Percentiles rank a stretch among this genome's conserved stretches.
These are phyloP conservation scores for Pampus argenteus DNA, from an alignment of 2,797 vertebrate genomes.

Conservation along the genomic window DNA sequence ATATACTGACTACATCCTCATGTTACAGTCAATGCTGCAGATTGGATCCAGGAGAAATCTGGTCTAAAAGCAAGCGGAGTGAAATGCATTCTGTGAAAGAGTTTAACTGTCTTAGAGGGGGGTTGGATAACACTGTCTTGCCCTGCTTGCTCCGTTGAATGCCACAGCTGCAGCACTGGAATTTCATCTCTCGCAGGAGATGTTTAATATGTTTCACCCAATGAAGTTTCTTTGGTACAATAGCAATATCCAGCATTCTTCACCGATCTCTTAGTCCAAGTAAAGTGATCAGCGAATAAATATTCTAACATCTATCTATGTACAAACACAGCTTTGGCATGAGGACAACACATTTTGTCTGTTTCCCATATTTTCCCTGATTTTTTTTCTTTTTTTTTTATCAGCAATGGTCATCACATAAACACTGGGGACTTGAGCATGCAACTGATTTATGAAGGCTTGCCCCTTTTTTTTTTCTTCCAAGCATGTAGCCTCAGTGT, in stretches of 20 bases:
- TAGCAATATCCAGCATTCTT: conserved; percentile 1
- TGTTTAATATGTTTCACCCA: conserved; percentile 66
- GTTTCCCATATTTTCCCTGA: conserved; percentile 32
- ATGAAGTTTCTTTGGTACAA: conserved; percentile 14
- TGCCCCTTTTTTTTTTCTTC: conserved; percentile 41
- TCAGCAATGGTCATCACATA: conserved; percentile 55
- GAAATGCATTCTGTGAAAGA: conserved; percentile 40
- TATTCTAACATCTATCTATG: conserved; percentile 1
- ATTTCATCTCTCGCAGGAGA: conserved; percentile 68
- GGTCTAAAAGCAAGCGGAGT: conserved; percentile 33
- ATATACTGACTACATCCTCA: conserved; percentile 41
- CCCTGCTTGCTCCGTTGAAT: conserved; percentile 50
- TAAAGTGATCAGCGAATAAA: not conserved
- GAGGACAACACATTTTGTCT: conserved; percentile 10
- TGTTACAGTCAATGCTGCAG: conserved; percentile 48
- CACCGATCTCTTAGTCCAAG: not conserved
- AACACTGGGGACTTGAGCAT: conserved; percentile 50
- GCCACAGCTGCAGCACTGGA: conserved; percentile 77
- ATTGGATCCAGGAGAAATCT: conserved; percentile 50
- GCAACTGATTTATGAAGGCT: conserved; percentile 71
- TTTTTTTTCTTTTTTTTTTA: too few species aligned
- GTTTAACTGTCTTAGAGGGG: conserved; percentile 40
- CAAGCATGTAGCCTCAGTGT: conserved; percentile 66
- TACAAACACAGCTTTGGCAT: conserved; percentile 12
- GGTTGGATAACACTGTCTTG: conserved; percentile 26